These are phyloP conservation scores for Atta texana DNA, from an alignment of 1,140 invertebrate genomes.

Conservation along the genomic window DNA sequence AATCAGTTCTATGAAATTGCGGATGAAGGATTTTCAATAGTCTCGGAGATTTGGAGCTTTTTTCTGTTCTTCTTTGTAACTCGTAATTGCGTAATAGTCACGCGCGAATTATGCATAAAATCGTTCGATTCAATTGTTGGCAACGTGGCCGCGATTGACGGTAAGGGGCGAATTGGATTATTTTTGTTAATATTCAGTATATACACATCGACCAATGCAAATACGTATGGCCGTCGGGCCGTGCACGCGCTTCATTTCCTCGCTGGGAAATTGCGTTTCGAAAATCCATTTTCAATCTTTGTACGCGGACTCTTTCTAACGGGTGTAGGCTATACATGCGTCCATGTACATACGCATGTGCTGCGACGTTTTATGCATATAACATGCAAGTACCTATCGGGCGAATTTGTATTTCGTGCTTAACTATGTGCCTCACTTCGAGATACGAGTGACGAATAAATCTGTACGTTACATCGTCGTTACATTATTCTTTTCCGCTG, in stretches of 20 bases:
- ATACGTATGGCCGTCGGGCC: slow-evolving; percentile 47
- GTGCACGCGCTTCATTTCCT: slow-evolving; percentile 75
- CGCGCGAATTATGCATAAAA: slow-evolving; percentile 37
- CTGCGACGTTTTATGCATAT: slow-evolving; percentile 16
- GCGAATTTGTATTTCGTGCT: slow-evolving; percentile 50
- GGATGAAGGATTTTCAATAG: not conserved
- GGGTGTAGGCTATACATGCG: slow-evolving; percentile 5
- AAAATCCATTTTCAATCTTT: slow-evolving; percentile 77
- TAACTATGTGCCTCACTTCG: slow-evolving; percentile 26
- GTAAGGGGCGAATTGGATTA: slow-evolving; percentile 64
- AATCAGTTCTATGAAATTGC: not conserved
- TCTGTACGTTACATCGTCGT: not conserved
- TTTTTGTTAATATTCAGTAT: slow-evolving; percentile 73
- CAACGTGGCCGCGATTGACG: not conserved
- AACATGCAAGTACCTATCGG: slow-evolving; percentile 17
- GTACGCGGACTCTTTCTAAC: slow-evolving; percentile 67
- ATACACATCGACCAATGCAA: slow-evolving; percentile 29
- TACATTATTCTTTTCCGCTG: not conserved
- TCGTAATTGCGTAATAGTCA: not conserved
- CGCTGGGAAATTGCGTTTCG: slow-evolving; percentile 74
- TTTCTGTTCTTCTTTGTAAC: not conserved
- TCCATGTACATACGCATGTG: not conserved
- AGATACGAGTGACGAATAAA: slow-evolving; percentile 29
- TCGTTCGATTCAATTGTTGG: not conserved
- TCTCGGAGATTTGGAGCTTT: not conserved